Base-by-base conservation (phyloP, 2,888 invertebrate genomes). In the Xylophagus ater region DNA sequence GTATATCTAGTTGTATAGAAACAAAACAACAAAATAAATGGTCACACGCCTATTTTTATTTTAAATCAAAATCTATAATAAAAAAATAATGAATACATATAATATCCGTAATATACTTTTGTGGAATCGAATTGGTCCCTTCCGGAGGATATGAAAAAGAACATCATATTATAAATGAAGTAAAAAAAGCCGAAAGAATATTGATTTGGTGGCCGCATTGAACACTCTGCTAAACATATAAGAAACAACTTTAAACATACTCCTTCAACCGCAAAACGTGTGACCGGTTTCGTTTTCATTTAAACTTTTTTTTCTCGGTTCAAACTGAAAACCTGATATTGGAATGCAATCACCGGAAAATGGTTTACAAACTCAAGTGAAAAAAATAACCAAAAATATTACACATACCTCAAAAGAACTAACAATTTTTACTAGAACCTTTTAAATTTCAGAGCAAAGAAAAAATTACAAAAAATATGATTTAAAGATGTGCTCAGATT, bases 271-370 rank as follows among this genome's bases (percentile, higher is more conserved):
- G 17, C 40, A 40, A 29, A 34, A 34, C 40, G 40, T 40, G 40
- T 29, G 40, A 40, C 40, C 34, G 13, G 40, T 40, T 40, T 40
- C 40, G 14, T 29, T 40, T 39, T 37, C 37, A 37, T 9, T 18
- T 7, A 26, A 26, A 13, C 13, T 26, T 26, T 26, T 26, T n/a
- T 14, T 24, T 23, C 15, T n/a, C n/a, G 21, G 31, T 8, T 15
- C 19, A 32, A 6, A 19, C 20, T 24, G 39, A 35, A 32, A 46
- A 43, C 36, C 19, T 40, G 42, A 43, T 32, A 43, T 43, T 37
- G 41, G 45, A 43, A 41, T 46, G 34, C 37, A 41, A 40, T 40
- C 37, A 47, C 47, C 47, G 47, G 47, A 47, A 47, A 44, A 41
- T 43, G 39, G 43, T 44, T 34, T 32, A 39, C 32, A 39, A 23